Conservation (phyloP, 2,888 invertebrate species). For the Drosophila anceps region DNA sequence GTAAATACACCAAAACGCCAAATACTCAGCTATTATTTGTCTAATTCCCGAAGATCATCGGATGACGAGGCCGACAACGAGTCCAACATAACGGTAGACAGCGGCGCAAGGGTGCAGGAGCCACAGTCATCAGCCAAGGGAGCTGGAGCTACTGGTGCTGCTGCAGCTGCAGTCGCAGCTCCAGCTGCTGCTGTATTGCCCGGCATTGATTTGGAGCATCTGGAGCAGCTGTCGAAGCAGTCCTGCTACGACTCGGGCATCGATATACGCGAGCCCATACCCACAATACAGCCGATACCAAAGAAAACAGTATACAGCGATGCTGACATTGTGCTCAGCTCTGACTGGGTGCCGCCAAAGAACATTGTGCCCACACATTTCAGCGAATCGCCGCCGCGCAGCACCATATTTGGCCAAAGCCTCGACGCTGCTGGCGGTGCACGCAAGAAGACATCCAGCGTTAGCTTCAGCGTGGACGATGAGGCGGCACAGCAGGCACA, state of each 20-base stretch:
- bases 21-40: constrained; percentile 84
- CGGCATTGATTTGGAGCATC: constrained; percentile 84
- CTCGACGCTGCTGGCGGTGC: constrained; percentile 86
- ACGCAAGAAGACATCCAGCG: constrained; percentile 90
- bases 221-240: constrained; percentile 90
- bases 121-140: constrained; percentile 73
- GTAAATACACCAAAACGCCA: constrained; percentile 47
- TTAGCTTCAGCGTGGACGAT: constrained; percentile 90
- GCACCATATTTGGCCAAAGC: constrained; percentile 77
- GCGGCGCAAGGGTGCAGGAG: constrained; percentile 82
- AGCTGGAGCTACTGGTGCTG: constrained; percentile 27
- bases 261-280: constrained; percentile 92
- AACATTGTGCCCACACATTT: constrained; percentile 91
- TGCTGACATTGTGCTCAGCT: constrained; percentile 94
- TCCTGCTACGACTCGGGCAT: constrained; percentile 96
- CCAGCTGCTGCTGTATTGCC: constrained; percentile 38
- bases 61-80: constrained; percentile 85
- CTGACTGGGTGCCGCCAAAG: constrained; percentile 95
- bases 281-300: constrained; percentile 88
- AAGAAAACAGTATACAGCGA: constrained; percentile 90
- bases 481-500: constrained; percentile 66
- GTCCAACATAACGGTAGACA: constrained; percentile 83
- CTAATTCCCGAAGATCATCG: constrained; percentile 85
- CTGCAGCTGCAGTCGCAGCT: constrained; percentile 2
- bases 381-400: constrained; percentile 86